Evolutionary conservation across 2,888 invertebrate genomes (phyloP).

Genomic region (Anarsia innoxiella): DNA sequence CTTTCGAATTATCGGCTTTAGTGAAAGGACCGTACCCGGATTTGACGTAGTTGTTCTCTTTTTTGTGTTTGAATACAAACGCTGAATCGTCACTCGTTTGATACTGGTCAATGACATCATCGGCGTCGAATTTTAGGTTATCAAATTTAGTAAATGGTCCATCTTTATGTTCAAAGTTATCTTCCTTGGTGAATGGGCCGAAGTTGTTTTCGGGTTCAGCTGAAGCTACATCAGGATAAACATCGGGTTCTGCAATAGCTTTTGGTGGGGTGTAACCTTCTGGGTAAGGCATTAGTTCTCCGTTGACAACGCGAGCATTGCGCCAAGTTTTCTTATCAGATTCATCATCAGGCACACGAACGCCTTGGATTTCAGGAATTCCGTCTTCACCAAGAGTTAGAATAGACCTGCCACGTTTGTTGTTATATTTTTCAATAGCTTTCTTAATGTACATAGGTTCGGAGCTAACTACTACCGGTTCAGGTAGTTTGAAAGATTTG

Average conservation of each 20-base stretch:
- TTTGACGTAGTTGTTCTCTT: constrained; percentile 58
- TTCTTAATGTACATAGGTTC: constrained; percentile 76
- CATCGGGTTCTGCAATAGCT: constrained; percentile 74
- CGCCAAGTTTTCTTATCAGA: constrained; percentile 90
- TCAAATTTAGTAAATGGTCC: constrained; percentile 78
- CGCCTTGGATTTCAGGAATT: constrained; percentile 87
- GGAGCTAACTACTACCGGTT: constrained; percentile 81
- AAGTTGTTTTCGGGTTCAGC: constrained; percentile 52
- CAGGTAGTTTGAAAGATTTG: constrained; percentile 74
- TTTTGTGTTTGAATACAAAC: constrained; percentile 56
- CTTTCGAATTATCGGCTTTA: constrained; percentile 76
- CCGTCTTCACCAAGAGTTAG: constrained; percentile 81
- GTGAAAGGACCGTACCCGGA: constrained; percentile 78
- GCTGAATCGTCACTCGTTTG: constrained; percentile 48
- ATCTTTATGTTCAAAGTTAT: constrained; percentile 71
- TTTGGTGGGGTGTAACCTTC: constrained; percentile 80
- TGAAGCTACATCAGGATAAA: constrained; percentile 59
- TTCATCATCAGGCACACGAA: constrained; percentile 89
- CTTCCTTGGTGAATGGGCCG: constrained; percentile 78
- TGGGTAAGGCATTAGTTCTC: constrained; percentile 84
- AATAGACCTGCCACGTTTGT: constrained; percentile 79
- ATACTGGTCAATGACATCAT: constrained; percentile 52
- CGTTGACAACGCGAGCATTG: constrained; percentile 91
- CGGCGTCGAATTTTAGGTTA: constrained; percentile 61
- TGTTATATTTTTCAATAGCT: constrained; percentile 57